Base-by-base conservation (phyloP, 2,888 invertebrate species). In the Leptopilina syphax region DNA sequence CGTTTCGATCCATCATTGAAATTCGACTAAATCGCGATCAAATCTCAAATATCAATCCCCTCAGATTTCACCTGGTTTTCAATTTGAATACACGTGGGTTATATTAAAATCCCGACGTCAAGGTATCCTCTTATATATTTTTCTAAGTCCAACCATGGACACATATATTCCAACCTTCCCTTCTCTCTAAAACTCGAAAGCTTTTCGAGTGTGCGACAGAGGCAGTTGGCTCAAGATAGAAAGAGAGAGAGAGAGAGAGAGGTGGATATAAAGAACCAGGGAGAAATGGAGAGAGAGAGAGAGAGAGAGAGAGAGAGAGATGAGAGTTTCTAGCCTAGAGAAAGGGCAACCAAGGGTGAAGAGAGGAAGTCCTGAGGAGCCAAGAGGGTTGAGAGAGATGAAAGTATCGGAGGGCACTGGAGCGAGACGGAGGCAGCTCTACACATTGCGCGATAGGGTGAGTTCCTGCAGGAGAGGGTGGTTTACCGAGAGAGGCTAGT, bases 401-500 rank as follows among this genome's bases (percentile, higher is more conserved):
- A 18, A 5, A 18, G 60, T 44, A 44, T 44, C 7, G 44, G 44
- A 44, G 44, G 44, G 44, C 44, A 44, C 1, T 7, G 1, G 44
- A 44, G 44, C 44, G 44, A 7, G 44, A 80, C 57, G 77, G 84
- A 82, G 65, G 78, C 79, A 84, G 77, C 63, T 80, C 77, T 85
- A 83, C 63, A 80, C 81, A 77, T 82, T 70, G 85, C 85, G 83
- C 83, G 83, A 85, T 85, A 85, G 85, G 84, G 84, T 83, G 85
- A 82, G 83, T 83, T 81, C 85, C 84, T 81, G 76, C 60, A 65
- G 65, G 65, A 65, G 65, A 63, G 44, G 77, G 77, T 41, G 60
- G 60, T n/a, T 67, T 82, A 83, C 79, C 83, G 34, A 82, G 65
- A 34, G 65, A 60, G 41, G 60, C 54, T 41, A 18, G 63, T 57